Conservation (phyloP, 2,888 invertebrate species). For the Diaphora mendica region DNA sequence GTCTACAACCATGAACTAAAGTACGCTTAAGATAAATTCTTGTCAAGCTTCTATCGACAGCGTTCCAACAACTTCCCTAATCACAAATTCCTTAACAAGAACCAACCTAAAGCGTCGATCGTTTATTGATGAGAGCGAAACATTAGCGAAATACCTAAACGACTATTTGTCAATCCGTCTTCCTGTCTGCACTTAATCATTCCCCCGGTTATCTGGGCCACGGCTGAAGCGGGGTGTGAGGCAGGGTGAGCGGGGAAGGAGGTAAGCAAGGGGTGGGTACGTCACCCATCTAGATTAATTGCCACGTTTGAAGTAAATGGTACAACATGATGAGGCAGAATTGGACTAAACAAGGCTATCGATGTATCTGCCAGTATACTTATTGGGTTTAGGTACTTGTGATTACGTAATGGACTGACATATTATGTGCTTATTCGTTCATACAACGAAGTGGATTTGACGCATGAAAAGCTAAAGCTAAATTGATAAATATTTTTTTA, state of each 20-base stretch:
- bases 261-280: slow-evolving; percentile 60
- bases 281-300: slow-evolving; percentile 84
- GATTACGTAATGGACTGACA: slow-evolving; percentile 16
- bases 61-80: slow-evolving; percentile 19
- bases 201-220: slow-evolving; percentile 73
- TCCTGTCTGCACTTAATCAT: slow-evolving; percentile 85
- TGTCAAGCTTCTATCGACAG: neutral
- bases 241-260: slow-evolving; percentile 43
- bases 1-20: too few relatives aligned
- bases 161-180: slow-evolving; percentile 86
- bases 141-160: slow-evolving; percentile 85
- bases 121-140: slow-evolving; percentile 81
- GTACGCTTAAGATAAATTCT: neutral
- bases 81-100: slow-evolving; percentile 43
- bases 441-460: neutral
- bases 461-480: too few relatives aligned
- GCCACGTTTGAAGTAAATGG: slow-evolving; percentile 73
- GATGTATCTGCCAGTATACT: slow-evolving; percentile 23
- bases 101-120: slow-evolving; percentile 58
- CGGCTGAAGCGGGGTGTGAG: slow-evolving; percentile 49
- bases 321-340: slow-evolving; percentile 74
- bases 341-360: slow-evolving; percentile 57
- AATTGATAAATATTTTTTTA: too few relatives aligned
- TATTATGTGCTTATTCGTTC: slow-evolving; percentile 2
- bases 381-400: slow-evolving; percentile 26